A percentile compares a stretch with the other conserved stretches of the same genome.
Evolutionary conservation across 2,888 invertebrate species (phyloP).

Genomic region (Unio delphinus): DNA sequence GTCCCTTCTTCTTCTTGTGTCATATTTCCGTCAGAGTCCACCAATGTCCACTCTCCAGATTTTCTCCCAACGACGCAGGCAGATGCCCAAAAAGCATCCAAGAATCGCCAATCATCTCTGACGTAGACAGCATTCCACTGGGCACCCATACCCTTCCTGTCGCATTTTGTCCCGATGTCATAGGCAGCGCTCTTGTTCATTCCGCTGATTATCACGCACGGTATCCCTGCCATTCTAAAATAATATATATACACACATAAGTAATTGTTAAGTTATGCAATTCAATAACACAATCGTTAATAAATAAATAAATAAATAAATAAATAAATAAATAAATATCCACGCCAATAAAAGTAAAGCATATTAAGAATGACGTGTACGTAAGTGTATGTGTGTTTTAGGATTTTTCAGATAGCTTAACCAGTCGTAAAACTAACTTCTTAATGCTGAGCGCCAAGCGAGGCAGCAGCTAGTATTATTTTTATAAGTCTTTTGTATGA

Average conservation of each 20-base stretch:
- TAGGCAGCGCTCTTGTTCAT: slow-evolving; percentile 70
- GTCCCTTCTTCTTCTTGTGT: slow-evolving; percentile 53
- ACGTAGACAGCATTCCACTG: slow-evolving; percentile 69
- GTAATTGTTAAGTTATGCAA: too few relatives aligned
- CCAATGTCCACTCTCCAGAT: slow-evolving; percentile 62
- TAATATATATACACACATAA: background rate
- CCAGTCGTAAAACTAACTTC: too few relatives aligned
- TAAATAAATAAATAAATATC: too few relatives aligned
- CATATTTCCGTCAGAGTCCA: slow-evolving; percentile 57
- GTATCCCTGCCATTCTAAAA: slow-evolving; percentile 63
- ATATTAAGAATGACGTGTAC: too few relatives aligned
- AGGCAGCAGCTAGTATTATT: too few relatives aligned
- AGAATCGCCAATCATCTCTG: slow-evolving; percentile 63
- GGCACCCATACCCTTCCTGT: slow-evolving; percentile 63
- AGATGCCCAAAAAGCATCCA: slow-evolving; percentile 69
- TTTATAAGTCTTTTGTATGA: too few relatives aligned
- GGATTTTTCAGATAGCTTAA: too few relatives aligned
- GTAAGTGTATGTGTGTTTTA: too few relatives aligned
- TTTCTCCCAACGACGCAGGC: slow-evolving; percentile 63
- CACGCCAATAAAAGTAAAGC: too few relatives aligned
- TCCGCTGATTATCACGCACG: slow-evolving; percentile 65
- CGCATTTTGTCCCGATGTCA: slow-evolving; percentile 59
- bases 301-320: too few relatives aligned
- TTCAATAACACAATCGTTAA: too few relatives aligned
- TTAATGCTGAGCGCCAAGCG: too few relatives aligned